Conservation (phyloP, 2,113 vertebrate genomes). For the Zosterops hypoxanthus region DNA sequence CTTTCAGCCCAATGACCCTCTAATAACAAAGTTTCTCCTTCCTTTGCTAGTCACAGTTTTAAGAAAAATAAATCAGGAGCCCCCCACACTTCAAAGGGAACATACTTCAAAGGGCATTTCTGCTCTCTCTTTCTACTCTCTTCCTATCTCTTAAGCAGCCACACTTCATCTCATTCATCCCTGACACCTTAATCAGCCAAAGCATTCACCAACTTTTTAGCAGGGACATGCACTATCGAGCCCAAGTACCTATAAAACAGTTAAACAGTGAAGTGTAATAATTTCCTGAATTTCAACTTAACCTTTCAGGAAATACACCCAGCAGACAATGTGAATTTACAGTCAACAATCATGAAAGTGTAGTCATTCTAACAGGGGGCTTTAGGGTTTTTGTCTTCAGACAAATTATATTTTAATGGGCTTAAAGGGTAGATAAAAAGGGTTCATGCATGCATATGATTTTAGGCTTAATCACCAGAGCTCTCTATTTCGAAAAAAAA, state of each 20-base stretch:
- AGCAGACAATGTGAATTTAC: background rate
- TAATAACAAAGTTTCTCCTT: background rate
- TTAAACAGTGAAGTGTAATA: background rate
- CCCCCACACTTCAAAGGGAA: conserved; percentile 33
- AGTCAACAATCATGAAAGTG: background rate
- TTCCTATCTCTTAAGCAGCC: conserved; percentile 21
- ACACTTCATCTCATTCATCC: conserved; percentile 26
- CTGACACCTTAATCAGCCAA: background rate
- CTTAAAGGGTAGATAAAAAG: background rate
- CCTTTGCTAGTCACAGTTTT: background rate
- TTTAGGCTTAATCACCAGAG: background rate
- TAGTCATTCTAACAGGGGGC: background rate
- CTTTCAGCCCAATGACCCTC: background rate
- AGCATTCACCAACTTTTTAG: background rate
- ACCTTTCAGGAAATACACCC: background rate
- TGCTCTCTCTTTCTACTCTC: background rate
- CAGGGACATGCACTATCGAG: background rate
- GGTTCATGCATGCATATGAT: background rate
- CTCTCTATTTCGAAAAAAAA: background rate
- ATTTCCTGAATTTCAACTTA: conserved; percentile 15
- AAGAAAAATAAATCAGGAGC: conserved; percentile 50
- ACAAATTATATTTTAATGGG: background rate
- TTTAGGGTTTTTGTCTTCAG: background rate
- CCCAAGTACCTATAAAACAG: background rate
- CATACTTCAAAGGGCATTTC: conserved; percentile 44